These are phyloP conservation scores for Caranx melampygus DNA, from an alignment of 2,113 vertebrate genomes.

Conservation along the genomic window DNA sequence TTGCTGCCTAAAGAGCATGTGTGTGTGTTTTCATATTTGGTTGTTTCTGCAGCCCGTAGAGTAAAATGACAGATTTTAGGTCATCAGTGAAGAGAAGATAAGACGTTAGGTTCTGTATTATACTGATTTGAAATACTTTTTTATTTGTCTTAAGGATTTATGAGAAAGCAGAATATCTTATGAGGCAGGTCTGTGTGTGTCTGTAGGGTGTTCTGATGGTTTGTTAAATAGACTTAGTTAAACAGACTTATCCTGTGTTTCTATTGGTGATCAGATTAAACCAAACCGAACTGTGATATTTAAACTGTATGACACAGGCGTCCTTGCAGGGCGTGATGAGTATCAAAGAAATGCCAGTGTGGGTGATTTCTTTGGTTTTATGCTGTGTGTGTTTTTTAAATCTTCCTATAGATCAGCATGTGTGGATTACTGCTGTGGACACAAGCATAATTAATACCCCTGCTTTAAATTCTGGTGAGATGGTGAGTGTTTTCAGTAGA, in stretches of 20 bases:
- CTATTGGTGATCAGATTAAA: slow-evolving; percentile 25
- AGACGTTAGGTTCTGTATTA: slow-evolving; percentile 32
- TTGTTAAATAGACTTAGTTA: slow-evolving; percentile 35
- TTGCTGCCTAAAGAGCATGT: slow-evolving; percentile 31
- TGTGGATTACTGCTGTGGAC: slow-evolving; percentile 28
- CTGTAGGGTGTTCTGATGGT: slow-evolving; percentile 33
- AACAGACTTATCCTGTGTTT: slow-evolving; percentile 7
- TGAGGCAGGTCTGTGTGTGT: slow-evolving; percentile 39
- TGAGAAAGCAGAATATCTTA: slow-evolving; percentile 21
- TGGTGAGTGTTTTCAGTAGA: slow-evolving; percentile 36
- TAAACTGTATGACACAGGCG: slow-evolving; percentile 1
- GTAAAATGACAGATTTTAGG: slow-evolving; percentile 20
- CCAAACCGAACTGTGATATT: slow-evolving; percentile 42
- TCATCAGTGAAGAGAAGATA: slow-evolving; percentile 15
- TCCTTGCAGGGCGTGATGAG: slow-evolving; percentile 5
- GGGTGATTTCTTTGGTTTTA: background rate
- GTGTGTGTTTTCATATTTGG: slow-evolving; percentile 42
- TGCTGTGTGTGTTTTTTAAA: slow-evolving; percentile 39
- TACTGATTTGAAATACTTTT: slow-evolving; percentile 40
- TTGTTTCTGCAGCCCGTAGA: slow-evolving; percentile 25
- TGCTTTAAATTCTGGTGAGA: slow-evolving; percentile 42
- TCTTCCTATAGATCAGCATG: slow-evolving; percentile 23
- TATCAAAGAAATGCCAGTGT: background rate
- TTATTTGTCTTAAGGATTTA: slow-evolving; percentile 28
- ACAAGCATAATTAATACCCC: slow-evolving; percentile 33